Evolutionary conservation across 2,113 vertebrate genomes (phyloP), one percentile per base, ranked within the genome.

Genomic region (Megaleporinus macrocephalus): DNA sequence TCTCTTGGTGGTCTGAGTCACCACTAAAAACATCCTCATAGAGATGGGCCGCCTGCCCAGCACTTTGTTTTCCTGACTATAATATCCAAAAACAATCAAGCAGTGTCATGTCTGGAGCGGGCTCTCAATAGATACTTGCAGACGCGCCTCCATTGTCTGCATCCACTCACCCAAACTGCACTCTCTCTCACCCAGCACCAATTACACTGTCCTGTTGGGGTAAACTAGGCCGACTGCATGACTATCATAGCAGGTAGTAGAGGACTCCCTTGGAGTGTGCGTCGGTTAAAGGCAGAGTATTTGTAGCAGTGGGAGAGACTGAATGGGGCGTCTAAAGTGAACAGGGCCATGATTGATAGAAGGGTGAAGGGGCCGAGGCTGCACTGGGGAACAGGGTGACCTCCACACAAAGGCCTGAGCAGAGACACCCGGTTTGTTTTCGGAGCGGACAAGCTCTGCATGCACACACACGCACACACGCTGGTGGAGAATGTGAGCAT

Each of bases 381-480:
- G 80, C 18, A 47, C 44, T 63, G 83, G 80, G 84, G 73, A 69
- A 73, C 59, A 73, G 73, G 36, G 53, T 82, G 83, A 86, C 82
- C 85, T 84, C 57, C 36, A 65, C 71, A 86, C 85, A 87, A 87
- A 87, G 44, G 80, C 63, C 70, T 27, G 30, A 68, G 77, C 20
- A 68, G 84, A 84, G 66, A 78, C 76, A 74, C 71, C 77, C 71
- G 68, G 55, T 74, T 81, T 87, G 84, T 87, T 87, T 83, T 81
- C 80, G 55, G 82, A 55, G 76, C 47, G 84, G 75, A 84, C 79
- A 82, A 29, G 55, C 44, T 57, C 59, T 27, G 22, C 74, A 80
- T 73, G 78, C 83, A 73, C 65, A 78, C 72, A 70, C 61, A 80
- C 12, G 29, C 68, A 61, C 22, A 47, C 53, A 24, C 59, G 41